Evolutionary conservation across 2,113 vertebrate species (phyloP).

Genomic region (Helogale parvula): DNA sequence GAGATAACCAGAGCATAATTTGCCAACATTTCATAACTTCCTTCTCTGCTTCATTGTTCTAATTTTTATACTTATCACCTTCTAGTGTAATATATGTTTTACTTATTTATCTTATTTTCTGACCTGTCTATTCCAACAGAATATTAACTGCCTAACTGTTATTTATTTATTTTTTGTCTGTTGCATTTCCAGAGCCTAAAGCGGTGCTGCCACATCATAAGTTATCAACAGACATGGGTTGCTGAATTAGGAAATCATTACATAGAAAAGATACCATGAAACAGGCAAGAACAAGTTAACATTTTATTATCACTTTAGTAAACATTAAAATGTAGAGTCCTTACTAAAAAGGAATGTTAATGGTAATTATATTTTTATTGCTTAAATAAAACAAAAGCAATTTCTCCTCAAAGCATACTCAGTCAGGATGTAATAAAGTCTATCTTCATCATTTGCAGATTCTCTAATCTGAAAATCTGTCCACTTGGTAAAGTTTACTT

Average conservation of each 20-base stretch:
- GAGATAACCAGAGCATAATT: neutral
- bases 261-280: neutral
- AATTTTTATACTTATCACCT: neutral
- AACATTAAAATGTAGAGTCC: neutral
- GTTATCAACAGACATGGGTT: neutral
- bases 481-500: conserved; percentile 1
- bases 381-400: conserved; percentile 16
- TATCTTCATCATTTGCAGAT: neutral
- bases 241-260: conserved; percentile 15
- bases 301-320: neutral
- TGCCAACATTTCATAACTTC: neutral
- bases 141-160: neutral
- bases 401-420: neutral
- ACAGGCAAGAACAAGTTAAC: neutral
- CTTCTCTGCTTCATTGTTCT: neutral
- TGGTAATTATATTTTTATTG: neutral
- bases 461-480: neutral
- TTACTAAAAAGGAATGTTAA: neutral
- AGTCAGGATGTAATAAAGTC: neutral
- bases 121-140: neutral
- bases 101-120: neutral
- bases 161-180: neutral
- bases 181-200: neutral
- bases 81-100: conserved; percentile 10
- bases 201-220: neutral